Evolutionary conservation across 2,888 invertebrate genomes (phyloP), one percentile per base, ranked within the genome.

Genomic region (Alcis repandata): DNA sequence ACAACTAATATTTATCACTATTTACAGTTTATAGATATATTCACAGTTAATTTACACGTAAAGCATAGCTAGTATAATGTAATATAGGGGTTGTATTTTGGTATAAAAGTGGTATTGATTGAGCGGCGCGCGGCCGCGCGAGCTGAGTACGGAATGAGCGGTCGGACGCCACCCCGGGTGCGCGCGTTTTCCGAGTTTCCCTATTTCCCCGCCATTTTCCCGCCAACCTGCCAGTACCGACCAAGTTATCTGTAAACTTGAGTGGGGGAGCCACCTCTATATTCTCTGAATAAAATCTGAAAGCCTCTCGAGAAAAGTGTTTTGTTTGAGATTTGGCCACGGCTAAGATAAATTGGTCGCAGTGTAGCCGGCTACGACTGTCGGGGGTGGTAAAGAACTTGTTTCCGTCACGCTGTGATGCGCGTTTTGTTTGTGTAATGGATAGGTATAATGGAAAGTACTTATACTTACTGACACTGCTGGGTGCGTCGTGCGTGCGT

Each of bases 121-220:
- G 82, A 76, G 88, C 89, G 90, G 87, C 91, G 90, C 90, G 84
- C 88, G 83, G 86, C 87, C 87, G 88, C 89, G 87, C 88, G 85
- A 70, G 84, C 83, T 76, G 71, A 22, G 70, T 78, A 84, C 89
- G 80, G 89, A 91, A 87, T 90, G 92, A 89, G 77, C 81, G 82
- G 79, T 73, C 70, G 65, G 62, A 71, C 74, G 76, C 78, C 79
- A 78, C 78, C 78, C 79, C 76, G 69, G 68, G 75, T 91, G 92
- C 91, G 92, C 92, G 86, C 87, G 90, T 91, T 92, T 92, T 91
- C 91, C 89, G 74, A 83, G 72, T 91, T 92, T 91, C 91, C 89
- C 86, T 79, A 59, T 54, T 62, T 68, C 61, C 68, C 38, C 67
- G 67, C 61, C 66, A 54, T 66, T 20, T 38, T 20, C 19, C 51